A percentile compares a stretch with the other conserved stretches of the same genome.
Conservation (phyloP, 92 coral and sea anemone genomes). For the Porites lobata region DNA sequence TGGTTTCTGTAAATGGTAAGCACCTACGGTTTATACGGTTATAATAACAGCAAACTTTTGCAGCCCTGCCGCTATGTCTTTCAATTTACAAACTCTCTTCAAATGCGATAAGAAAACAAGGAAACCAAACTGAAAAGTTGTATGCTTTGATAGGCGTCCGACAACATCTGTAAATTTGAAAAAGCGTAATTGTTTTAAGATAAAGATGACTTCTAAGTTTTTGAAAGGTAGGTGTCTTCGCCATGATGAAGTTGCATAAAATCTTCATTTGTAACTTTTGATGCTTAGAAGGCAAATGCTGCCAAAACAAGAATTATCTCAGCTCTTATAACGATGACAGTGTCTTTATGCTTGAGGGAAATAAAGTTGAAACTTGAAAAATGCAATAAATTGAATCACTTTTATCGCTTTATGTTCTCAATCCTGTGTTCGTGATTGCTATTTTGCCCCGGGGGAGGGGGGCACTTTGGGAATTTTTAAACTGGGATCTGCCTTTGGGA, state of each 20-base stretch:
- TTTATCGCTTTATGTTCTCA: too few relatives aligned
- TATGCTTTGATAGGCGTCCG: constrained; percentile 10
- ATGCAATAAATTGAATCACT: too few relatives aligned
- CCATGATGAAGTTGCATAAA: constrained; percentile 34
- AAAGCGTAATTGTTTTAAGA: too few relatives aligned
- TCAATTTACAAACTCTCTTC: neutral
- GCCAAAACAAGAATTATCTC: neutral
- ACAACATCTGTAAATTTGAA: neutral
- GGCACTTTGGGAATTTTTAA: too few relatives aligned
- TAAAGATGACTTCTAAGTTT: too few relatives aligned
- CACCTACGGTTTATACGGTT: too few relatives aligned
- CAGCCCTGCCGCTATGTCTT: neutral
- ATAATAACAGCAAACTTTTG: neutral
- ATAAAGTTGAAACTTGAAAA: too few relatives aligned
- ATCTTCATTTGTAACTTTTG: constrained; percentile 22
- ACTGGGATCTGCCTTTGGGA: too few relatives aligned
- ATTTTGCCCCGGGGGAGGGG: too few relatives aligned
- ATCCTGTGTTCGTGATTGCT: too few relatives aligned
- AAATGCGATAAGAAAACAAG: neutral
- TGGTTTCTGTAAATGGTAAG: too few relatives aligned
- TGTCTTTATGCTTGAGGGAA: too few relatives aligned
- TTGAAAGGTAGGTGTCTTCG: neutral
- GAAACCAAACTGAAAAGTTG: neutral
- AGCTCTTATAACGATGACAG: neutral
- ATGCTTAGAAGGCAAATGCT: constrained; percentile 1